Base-by-base conservation (phyloP, 2,888 invertebrate species). In the Xylota segnis region DNA sequence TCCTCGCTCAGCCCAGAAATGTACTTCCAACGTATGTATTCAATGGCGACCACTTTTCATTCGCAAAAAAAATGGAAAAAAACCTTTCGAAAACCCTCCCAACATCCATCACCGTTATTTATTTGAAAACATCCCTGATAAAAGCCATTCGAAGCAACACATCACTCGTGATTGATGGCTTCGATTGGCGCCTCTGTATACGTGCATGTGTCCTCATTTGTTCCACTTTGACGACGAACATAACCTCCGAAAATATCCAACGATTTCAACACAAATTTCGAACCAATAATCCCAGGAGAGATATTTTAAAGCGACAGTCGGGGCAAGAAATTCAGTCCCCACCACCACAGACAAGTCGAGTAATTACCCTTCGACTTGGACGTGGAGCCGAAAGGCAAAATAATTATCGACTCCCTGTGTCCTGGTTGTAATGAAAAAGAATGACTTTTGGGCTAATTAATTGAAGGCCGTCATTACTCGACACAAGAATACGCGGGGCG, bases 81-180 rank as follows among this genome's bases (percentile, higher is more conserved):
- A 40, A 72, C 58, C 10, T 23, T 63, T 70, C 16, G 32, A 68
- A 79, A 58, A 4, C 47, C 47, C 18, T 23, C n/a, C 23, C n/a
- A 14, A 56, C 70, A 82, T 76, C 70, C 56, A 77, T 82, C 82
- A 70, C 43, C 58, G 58, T 71, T 76, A 76, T 82, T 58, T 82
- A 65, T 65, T 70, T 37, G 47, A n/a, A 16, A 58, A 59, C 7
- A 43, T 34, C 52, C 65, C 37, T 54, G 50, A 43, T 40, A 59
- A 40, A 50, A 59, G 45, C 18, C 54, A 47, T 37, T 0, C 40
- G 18, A 52, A 59, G 27, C 14, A 52, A 40, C 72, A 61, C 75
- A 68, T 58, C 43, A 40, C 40, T 23, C 40, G 43, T 71, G 82
- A 82, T 82, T 76, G 77, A 82, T 82, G 63, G 43, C 23, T 63